Evolutionary conservation across 2,797 vertebrate genomes (phyloP).

Genomic region (Hypotaenidia okinawae): DNA sequence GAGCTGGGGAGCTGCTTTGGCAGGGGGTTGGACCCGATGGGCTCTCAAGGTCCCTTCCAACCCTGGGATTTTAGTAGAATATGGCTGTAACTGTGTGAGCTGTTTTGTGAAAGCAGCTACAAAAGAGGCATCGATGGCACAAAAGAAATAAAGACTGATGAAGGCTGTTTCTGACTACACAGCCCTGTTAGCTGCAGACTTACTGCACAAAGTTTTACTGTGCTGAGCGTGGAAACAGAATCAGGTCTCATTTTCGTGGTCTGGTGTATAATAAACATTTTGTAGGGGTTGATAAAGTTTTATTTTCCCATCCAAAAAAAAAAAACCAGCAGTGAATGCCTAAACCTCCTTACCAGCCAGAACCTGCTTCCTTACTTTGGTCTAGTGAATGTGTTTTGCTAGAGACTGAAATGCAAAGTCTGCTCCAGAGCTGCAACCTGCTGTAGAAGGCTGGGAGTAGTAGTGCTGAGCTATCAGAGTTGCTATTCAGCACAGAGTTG

Average conservation of each 20-base stretch:
- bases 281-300: neutral
- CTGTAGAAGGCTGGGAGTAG: neutral
- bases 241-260: neutral
- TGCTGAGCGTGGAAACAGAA: neutral
- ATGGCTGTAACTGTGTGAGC: too few species aligned
- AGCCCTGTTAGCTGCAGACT: neutral
- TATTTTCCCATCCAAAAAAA: neutral
- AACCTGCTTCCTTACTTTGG: neutral
- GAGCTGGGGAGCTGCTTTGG: too few species aligned
- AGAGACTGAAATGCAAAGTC: neutral
- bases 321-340: neutral
- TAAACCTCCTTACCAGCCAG: neutral
- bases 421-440: neutral
- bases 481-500: neutral
- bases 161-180: neutral
- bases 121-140: too few species aligned
- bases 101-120: too few species aligned
- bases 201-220: neutral
- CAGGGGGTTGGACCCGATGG: too few species aligned
- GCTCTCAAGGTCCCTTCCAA: too few species aligned
- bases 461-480: neutral
- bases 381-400: neutral
- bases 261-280: neutral
- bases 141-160: neutral
- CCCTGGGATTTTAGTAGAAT: too few species aligned